Percentiles rank a stretch among this genome's conserved stretches.
These are phyloP conservation scores for Priocnemis perturbator DNA, from an alignment of 2,888 invertebrate genomes.

Conservation along the genomic window DNA sequence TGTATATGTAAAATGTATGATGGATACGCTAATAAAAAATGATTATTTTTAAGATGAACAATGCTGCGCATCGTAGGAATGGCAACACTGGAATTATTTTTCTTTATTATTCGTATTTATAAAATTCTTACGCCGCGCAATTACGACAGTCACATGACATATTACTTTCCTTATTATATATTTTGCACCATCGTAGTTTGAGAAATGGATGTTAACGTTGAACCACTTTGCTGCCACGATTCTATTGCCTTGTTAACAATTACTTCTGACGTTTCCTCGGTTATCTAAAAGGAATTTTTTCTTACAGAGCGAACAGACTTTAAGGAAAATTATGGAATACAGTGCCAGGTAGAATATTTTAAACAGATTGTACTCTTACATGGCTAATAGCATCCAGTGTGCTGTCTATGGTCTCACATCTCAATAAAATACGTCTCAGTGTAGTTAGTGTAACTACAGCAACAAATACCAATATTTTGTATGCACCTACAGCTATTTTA, in stretches of 20 bases:
- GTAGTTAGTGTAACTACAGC: conserved; percentile 85
- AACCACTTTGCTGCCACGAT: conserved; percentile 89
- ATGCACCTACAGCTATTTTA: conserved; percentile 90
- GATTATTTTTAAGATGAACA: conserved; percentile 74
- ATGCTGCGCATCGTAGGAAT: conserved; percentile 21
- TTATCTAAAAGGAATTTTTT: conserved; percentile 77
- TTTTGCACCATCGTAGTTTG: conserved; percentile 52
- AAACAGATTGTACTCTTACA: conserved; percentile 73
- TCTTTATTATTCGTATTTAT: conserved; percentile 28
- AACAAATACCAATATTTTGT: conserved; percentile 87
- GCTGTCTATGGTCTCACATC: conserved; percentile 79
- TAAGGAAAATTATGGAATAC: background rate
- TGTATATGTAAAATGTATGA: conserved; percentile 71
- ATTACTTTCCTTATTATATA: conserved; percentile 20
- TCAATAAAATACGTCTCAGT: conserved; percentile 81
- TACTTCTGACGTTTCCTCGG: conserved; percentile 87
- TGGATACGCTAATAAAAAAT: conserved; percentile 72
- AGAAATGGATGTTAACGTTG: conserved; percentile 71
- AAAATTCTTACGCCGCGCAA: background rate
- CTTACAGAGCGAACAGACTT: conserved; percentile 7
- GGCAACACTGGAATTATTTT: conserved; percentile 13
- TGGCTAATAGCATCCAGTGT: conserved; percentile 82
- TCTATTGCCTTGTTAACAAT: conserved; percentile 92
- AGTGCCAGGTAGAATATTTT: background rate
- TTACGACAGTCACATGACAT: background rate